Evolutionary conservation across 2,888 invertebrate species (phyloP).

Genomic region (Cerastis rubricosa): DNA sequence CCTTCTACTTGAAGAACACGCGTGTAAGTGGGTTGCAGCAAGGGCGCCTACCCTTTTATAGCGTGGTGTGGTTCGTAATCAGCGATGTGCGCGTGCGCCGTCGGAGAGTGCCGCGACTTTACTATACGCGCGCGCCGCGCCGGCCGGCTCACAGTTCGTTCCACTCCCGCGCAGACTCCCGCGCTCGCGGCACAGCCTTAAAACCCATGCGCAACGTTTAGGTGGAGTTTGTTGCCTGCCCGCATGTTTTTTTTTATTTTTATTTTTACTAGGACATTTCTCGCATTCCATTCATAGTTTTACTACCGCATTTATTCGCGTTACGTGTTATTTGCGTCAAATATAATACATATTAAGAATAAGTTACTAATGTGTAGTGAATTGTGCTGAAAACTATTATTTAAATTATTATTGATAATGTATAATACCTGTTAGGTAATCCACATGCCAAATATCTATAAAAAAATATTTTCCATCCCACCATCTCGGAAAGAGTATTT

Average conservation of each 20-base stretch:
- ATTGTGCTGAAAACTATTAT: background rate
- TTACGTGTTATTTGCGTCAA: background rate
- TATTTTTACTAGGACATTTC: conserved; percentile 22
- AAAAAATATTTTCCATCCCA: no score
- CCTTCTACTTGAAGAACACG: conserved; percentile 54
- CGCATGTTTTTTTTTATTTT: conserved; percentile 25
- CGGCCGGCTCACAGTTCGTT: conserved; percentile 72
- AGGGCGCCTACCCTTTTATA: conserved; percentile 83
- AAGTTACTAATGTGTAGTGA: conserved; percentile 1
- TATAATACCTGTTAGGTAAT: background rate
- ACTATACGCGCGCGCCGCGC: conserved; percentile 75
- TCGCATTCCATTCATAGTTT: conserved; percentile 24
- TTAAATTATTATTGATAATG: background rate
- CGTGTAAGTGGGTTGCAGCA: conserved; percentile 71
- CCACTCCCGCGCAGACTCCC: conserved; percentile 83
- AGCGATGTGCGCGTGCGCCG: conserved; percentile 84
- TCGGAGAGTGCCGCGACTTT: conserved; percentile 78
- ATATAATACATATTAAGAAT: conserved; percentile 4
- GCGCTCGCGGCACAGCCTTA: conserved; percentile 77
- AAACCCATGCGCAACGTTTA: conserved; percentile 66
- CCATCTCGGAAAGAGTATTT: no score
- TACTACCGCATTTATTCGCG: conserved; percentile 17
- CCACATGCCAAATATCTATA: background rate
- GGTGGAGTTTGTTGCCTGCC: conserved; percentile 53
- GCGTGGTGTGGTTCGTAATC: conserved; percentile 73